phyloP scores from a whole-genome alignment of 2,797 vertebrate species.

The Yasuhikotakia modesta region DNA sequence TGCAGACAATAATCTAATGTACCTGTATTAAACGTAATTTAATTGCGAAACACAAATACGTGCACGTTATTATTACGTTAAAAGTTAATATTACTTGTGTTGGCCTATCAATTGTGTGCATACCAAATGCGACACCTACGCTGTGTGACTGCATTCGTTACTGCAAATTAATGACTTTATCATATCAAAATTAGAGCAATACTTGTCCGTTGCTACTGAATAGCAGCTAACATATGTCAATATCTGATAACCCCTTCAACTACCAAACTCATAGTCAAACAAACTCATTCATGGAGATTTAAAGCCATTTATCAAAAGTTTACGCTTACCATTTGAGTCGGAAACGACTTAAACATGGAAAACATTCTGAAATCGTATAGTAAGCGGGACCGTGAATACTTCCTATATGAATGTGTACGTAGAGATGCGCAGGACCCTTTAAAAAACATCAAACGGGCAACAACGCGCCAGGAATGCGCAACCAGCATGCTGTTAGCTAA shows the following conservation, averaged over 20 bases:
- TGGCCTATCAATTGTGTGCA: too few relatives aligned
- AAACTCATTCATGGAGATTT: background rate
- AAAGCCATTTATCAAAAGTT: background rate
- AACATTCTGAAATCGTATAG: constrained; percentile 68
- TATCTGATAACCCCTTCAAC: background rate
- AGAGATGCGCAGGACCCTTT: constrained; percentile 59
- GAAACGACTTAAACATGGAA: constrained; percentile 80
- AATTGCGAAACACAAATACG: too few relatives aligned
- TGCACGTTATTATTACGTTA: too few relatives aligned
- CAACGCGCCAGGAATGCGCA: background rate
- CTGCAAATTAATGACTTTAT: too few relatives aligned
- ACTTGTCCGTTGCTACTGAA: background rate
- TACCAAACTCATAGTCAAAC: background rate
- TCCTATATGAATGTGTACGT: constrained; percentile 72
- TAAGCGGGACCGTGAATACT: constrained; percentile 24
- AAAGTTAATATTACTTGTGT: too few relatives aligned
- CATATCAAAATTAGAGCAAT: too few relatives aligned
- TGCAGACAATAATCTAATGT: too few relatives aligned
- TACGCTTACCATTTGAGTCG: constrained; percentile 89
- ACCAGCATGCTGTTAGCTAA: background rate
- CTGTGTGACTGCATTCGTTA: too few relatives aligned
- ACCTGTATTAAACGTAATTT: too few relatives aligned
- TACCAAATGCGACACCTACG: too few relatives aligned
- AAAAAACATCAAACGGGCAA: background rate
- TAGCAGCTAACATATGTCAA: constrained; percentile 28